A percentile compares a stretch with the other conserved stretches of the same genome.
Evolutionary conservation across 1,140 invertebrate genomes (phyloP).

Genomic region (Hyphantria cunea): DNA sequence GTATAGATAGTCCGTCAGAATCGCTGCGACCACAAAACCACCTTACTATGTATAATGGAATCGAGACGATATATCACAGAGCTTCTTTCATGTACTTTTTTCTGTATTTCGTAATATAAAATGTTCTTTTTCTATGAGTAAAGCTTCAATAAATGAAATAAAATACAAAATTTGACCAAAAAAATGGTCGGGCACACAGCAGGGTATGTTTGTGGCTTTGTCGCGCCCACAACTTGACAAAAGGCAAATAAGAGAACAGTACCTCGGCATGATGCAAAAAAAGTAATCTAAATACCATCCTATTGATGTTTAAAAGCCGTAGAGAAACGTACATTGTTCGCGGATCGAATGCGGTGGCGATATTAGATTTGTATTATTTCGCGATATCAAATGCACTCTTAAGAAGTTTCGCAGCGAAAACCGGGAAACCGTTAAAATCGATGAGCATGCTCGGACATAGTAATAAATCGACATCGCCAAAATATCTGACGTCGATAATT

Average conservation of each 20-base stretch:
- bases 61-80: slow-evolving; percentile 70
- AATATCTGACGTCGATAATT: slow-evolving; percentile 39
- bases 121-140: slow-evolving; percentile 52
- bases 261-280: slow-evolving; percentile 58
- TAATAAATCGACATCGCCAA: slow-evolving; percentile 28
- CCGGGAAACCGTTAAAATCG: slow-evolving; percentile 48
- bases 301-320: slow-evolving; percentile 80
- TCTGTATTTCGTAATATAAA: slow-evolving; percentile 29
- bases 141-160: slow-evolving; percentile 71
- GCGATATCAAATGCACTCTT: slow-evolving; percentile 29
- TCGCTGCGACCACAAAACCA: slow-evolving; percentile 49
- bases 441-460: slow-evolving; percentile 26
- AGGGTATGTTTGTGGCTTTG: slow-evolving; percentile 77
- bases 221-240: slow-evolving; percentile 78
- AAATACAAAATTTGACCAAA: slow-evolving; percentile 76
- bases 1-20: slow-evolving; percentile 4
- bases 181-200: slow-evolving; percentile 71
- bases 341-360: slow-evolving; percentile 68
- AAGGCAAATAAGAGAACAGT: slow-evolving; percentile 80
- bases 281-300: slow-evolving; percentile 76
- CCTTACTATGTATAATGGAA: slow-evolving; percentile 47
- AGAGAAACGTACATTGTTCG: slow-evolving; percentile 71
- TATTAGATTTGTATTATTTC: slow-evolving; percentile 76
- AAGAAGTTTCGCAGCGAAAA: slow-evolving; percentile 24
- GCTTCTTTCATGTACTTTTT: slow-evolving; percentile 71